Evolutionary conservation across 2,888 invertebrate genomes (phyloP).

Genomic region (Mythimna impura): DNA sequence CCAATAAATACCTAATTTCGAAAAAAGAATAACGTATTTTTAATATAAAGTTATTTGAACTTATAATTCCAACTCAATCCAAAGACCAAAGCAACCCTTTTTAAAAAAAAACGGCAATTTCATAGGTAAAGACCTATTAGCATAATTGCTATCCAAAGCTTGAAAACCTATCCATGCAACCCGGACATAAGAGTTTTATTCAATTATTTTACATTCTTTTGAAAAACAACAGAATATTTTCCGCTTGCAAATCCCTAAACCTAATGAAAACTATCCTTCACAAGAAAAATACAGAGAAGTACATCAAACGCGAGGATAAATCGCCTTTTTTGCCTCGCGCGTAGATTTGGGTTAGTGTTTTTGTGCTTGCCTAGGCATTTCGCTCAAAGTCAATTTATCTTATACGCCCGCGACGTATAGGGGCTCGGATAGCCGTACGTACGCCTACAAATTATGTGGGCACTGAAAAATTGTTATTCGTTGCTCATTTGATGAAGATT

Average conservation of each 20-base stretch:
- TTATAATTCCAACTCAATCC: no score
- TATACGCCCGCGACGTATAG: conserved; percentile 49
- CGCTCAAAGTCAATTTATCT: conserved; percentile 58
- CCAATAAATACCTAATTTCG: no score
- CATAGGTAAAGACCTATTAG: no score
- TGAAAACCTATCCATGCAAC: no score
- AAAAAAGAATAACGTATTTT: no score
- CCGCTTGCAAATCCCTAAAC: conserved; percentile 27
- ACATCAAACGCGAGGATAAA: conserved; percentile 55
- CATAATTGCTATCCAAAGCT: no score
- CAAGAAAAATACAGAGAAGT: conserved; percentile 35
- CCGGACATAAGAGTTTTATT: no score
- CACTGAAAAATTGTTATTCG: conserved; percentile 43
- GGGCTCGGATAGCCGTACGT: conserved; percentile 33
- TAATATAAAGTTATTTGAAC: no score
- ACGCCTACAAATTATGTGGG: conserved; percentile 23
- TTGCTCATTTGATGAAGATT: conserved; percentile 21
- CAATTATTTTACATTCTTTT: neutral
- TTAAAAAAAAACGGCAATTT: no score
- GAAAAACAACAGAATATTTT: neutral
- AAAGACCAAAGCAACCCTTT: no score
- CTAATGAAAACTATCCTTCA: conserved; percentile 40
- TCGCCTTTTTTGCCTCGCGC: conserved; percentile 54
- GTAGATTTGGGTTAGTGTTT: conserved; percentile 53
- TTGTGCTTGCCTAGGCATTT: conserved; percentile 59